A percentile compares a stretch with the other conserved stretches of the same genome.
phyloP scores from a whole-genome alignment of 2,888 invertebrate genomes.

The Sepioteuthis lessoniana region DNA sequence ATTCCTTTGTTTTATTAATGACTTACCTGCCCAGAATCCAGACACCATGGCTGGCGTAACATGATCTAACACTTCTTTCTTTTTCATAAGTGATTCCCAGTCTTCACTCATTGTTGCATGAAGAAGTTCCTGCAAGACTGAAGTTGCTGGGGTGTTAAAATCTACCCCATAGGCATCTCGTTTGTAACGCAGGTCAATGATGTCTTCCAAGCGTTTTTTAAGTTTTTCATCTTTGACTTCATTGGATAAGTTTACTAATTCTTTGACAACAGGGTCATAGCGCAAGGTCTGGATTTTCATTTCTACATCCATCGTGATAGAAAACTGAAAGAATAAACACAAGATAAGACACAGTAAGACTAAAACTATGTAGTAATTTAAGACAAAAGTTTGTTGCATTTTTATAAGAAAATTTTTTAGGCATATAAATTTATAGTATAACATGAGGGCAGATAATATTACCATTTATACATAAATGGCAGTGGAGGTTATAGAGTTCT shows the following conservation, averaged over 20 bases:
- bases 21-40: constrained; percentile 24
- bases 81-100: background rate
- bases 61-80: background rate
- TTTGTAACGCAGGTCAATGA: background rate
- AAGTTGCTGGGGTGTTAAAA: background rate
- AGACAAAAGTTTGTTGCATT: too few species aligned
- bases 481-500: too few species aligned
- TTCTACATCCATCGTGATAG: background rate
- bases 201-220: background rate
- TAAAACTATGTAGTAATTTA: too few species aligned
- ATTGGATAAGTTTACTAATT: background rate
- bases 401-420: too few species aligned
- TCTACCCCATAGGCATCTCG: background rate
- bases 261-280: background rate
- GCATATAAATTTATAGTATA: too few species aligned
- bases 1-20: too few species aligned
- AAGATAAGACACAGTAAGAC: background rate
- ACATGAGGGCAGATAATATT: too few species aligned
- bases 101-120: background rate
- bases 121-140: background rate
- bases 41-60: background rate
- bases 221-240: background rate
- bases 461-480: too few species aligned
- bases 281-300: background rate
- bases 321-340: background rate